Evolutionary conservation across 2,888 invertebrate species (phyloP).

Genomic region (Drosophila testacea): DNA sequence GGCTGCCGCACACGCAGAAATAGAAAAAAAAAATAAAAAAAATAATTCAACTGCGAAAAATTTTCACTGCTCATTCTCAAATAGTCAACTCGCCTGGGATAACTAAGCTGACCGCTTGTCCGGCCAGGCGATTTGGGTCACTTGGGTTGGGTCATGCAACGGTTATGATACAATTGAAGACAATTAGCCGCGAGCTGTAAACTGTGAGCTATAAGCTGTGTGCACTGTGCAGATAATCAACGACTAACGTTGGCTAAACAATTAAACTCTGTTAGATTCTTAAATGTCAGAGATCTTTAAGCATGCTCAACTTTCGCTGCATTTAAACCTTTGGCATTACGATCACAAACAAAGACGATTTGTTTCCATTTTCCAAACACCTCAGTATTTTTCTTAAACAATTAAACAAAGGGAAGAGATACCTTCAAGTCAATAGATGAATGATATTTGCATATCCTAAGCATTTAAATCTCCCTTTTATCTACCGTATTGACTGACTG

Average conservation of each 20-base stretch:
- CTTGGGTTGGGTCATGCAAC: constrained; percentile 70
- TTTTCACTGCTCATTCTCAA: constrained; percentile 60
- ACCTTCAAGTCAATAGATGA: constrained; percentile 1
- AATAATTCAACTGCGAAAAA: constrained; percentile 55
- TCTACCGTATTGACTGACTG: constrained; percentile 41
- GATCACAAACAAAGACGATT: constrained; percentile 30
- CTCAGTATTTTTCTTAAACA: background rate
- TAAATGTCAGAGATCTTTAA: constrained; percentile 19
- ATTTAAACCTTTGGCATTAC: constrained; percentile 20
- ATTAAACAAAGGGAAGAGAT: constrained; percentile 9
- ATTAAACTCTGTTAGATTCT: constrained; percentile 36
- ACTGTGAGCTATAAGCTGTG: constrained; percentile 11
- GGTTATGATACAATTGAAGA: constrained; percentile 78
- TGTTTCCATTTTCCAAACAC: constrained; percentile 20
- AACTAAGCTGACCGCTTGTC: constrained; percentile 49
- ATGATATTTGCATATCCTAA: constrained; percentile 49
- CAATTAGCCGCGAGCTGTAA: constrained; percentile 60
- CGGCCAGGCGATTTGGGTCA: constrained; percentile 68
- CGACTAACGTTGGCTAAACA: constrained; percentile 39
- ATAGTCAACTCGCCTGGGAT: constrained; percentile 45
- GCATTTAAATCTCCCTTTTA: constrained; percentile 19
- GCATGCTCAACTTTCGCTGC: constrained; percentile 48
- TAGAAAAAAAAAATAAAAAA: constrained; percentile 36
- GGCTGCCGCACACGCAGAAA: constrained; percentile 59
- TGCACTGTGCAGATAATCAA: constrained; percentile 43